These are phyloP conservation scores for Tanypteryx hageni DNA, from an alignment of 2,888 invertebrate species.

Conservation along the genomic window DNA sequence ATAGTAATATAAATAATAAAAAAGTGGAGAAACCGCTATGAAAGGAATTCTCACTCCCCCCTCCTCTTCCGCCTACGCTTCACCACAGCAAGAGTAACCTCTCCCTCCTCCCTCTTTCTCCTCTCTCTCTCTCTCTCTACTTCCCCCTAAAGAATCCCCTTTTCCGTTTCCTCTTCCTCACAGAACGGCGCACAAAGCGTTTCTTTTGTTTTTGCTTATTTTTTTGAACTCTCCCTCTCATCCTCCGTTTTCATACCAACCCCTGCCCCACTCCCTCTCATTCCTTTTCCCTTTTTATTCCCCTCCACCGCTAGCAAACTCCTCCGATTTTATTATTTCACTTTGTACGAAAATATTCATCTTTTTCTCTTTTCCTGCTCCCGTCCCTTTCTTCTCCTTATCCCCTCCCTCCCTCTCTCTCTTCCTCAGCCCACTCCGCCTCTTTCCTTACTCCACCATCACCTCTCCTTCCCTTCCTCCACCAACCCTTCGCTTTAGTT, in stretches of 20 bases:
- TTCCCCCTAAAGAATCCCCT: background rate
- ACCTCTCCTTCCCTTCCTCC: conserved; percentile 32
- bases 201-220: conserved; percentile 67
- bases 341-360: conserved; percentile 57
- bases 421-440: background rate
- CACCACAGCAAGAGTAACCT: conserved; percentile 66
- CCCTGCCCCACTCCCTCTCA: conserved; percentile 9
- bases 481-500: conserved; percentile 19
- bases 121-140: conserved; percentile 39
- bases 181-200: conserved; percentile 58
- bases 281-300: background rate
- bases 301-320: conserved; percentile 23
- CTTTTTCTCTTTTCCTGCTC: conserved; percentile 28
- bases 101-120: conserved; percentile 67
- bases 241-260: conserved; percentile 65
- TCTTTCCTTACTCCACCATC: background rate
- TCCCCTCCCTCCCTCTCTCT: conserved; percentile 7
- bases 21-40: background rate
- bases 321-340: conserved; percentile 64
- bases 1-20: background rate
- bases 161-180: conserved; percentile 61
- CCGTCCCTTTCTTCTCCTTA: background rate
- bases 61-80: conserved; percentile 41
- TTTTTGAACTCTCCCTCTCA: conserved; percentile 69
- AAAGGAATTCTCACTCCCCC: conserved; percentile 16